Conservation (phyloP, 2,113 vertebrate genomes). For the Heloderma charlesbogerti region DNA sequence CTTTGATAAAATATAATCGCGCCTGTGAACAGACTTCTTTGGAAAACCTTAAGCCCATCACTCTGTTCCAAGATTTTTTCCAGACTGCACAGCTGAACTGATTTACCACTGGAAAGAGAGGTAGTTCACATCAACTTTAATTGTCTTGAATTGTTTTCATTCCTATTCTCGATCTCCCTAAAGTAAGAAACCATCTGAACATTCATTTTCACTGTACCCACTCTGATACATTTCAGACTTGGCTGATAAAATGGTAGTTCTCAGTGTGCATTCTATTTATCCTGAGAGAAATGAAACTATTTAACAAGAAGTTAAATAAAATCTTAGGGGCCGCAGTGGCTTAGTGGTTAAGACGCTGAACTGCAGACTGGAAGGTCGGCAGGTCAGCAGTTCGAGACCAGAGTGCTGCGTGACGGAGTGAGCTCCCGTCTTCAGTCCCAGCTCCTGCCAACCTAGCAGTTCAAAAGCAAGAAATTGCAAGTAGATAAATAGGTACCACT, state of each 20-base stretch:
- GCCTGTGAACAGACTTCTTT: not conserved
- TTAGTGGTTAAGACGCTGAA: no score
- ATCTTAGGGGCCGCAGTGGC: no score
- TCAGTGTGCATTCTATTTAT: constrained; percentile 17
- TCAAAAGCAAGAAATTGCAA: no score
- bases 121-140: not conserved
- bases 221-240: constrained; percentile 5
- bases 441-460: no score
- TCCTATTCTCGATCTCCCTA: not conserved
- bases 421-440: no score
- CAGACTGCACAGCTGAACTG: constrained; percentile 6
- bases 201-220: not conserved
- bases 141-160: not conserved
- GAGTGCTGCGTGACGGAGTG: no score
- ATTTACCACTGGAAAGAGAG: not conserved
- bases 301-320: not conserved
- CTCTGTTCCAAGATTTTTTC: not conserved
- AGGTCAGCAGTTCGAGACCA: no score
- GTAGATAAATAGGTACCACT: no score
- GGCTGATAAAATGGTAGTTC: constrained; percentile 22
- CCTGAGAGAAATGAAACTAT: constrained; percentile 22
- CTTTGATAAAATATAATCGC: not conserved
- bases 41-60: not conserved
- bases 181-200: constrained; percentile 11
- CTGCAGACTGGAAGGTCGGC: no score